Percentiles rank a stretch among this genome's conserved stretches.
phyloP scores from a whole-genome alignment of 2,113 vertebrate genomes.

The Notechis scutatus region DNA sequence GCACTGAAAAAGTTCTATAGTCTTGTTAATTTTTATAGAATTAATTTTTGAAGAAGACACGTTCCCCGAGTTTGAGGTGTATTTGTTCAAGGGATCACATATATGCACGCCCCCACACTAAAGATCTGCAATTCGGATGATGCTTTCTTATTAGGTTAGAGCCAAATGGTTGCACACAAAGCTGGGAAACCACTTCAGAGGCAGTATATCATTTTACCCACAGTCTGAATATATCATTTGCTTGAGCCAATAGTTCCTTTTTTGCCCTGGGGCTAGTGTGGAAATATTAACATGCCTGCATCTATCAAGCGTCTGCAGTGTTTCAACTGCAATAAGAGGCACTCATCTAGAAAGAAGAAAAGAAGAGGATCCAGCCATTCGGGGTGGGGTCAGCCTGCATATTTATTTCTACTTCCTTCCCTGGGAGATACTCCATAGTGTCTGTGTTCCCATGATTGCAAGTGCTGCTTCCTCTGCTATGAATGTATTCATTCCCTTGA shows the following conservation, averaged over 20 bases:
- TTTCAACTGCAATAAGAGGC: neutral
- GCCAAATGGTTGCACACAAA: neutral
- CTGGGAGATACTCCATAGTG: neutral
- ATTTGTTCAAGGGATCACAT: neutral
- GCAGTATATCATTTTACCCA: neutral
- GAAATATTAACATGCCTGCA: neutral
- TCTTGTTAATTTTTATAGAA: neutral
- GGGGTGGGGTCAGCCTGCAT: neutral
- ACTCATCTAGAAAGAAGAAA: neutral
- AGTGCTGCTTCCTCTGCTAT: neutral
- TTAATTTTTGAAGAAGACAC: neutral
- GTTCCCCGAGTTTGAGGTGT: neutral
- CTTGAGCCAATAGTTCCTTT: neutral
- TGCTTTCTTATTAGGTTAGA: neutral
- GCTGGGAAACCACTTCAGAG: neutral
- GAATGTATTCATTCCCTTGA: neutral
- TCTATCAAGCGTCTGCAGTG: neutral
- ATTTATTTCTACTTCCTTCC: neutral
- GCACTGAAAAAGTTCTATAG: neutral
- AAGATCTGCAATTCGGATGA: neutral
- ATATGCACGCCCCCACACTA: neutral
- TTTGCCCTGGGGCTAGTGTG: neutral
- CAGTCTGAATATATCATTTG: neutral
- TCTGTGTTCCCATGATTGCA: neutral
- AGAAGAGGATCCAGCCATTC: neutral